Conservation (phyloP, 1,140 invertebrate species). For the Luehdorfia chinensis region DNA sequence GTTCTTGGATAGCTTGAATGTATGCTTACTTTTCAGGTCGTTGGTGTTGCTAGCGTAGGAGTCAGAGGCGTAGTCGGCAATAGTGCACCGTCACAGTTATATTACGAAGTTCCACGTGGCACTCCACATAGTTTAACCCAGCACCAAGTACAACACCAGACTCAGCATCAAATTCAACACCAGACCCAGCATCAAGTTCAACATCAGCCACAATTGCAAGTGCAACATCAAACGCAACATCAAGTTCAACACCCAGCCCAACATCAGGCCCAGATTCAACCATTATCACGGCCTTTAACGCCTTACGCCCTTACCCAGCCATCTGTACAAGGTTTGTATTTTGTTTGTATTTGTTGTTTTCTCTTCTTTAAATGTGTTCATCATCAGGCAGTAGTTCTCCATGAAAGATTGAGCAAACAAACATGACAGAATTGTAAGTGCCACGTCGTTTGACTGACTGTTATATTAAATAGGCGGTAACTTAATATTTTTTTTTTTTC, state of each 20-base stretch:
- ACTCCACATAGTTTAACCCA: not conserved
- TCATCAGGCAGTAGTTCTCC: too few species aligned
- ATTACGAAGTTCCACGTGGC: constrained; percentile 59
- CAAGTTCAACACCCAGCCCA: not conserved
- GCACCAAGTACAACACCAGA: constrained; percentile 6
- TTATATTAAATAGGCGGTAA: too few species aligned
- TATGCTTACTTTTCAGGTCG: too few species aligned
- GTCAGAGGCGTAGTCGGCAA: constrained; percentile 60
- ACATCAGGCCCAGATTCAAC: not conserved
- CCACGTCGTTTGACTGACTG: too few species aligned
- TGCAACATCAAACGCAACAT: not conserved
- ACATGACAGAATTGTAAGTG: too few species aligned
- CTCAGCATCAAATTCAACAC: not conserved
- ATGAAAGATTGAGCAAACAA: too few species aligned
- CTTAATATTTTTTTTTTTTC: constrained; percentile 1
- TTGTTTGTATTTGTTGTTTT: too few species aligned
- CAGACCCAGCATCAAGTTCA: constrained; percentile 7
- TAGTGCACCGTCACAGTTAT: constrained; percentile 62
- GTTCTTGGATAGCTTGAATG: too few species aligned
- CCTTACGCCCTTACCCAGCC: constrained; percentile 4
- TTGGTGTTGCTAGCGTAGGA: constrained; percentile 52
- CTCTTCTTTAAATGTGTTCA: too few species aligned
- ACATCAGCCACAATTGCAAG: not conserved
- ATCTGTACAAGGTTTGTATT: constrained; percentile 21
- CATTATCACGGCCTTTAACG: not conserved